Percentiles rank a stretch among this genome's conserved stretches.
phyloP scores from a whole-genome alignment of 2,888 invertebrate species.

The Patella depressa region DNA sequence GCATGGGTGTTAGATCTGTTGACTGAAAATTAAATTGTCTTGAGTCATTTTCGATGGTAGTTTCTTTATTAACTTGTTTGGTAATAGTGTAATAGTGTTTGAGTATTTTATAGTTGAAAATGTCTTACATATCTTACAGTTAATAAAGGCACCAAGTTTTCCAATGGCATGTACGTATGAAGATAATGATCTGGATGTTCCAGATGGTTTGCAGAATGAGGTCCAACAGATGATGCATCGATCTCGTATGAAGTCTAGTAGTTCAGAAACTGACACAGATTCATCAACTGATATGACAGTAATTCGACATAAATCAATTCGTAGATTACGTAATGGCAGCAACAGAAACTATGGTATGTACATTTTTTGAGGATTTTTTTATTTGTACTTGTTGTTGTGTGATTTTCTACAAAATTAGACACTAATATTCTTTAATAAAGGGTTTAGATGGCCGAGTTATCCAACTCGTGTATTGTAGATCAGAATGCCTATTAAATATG shows the following conservation, averaged over 20 bases:
- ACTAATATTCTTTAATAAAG: background rate
- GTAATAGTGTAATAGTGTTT: too few species aligned
- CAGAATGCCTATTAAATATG: too few species aligned
- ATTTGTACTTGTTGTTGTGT: background rate
- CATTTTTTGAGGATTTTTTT: background rate
- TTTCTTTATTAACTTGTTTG: too few species aligned
- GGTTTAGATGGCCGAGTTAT: background rate
- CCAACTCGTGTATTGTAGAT: background rate
- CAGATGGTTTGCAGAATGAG: slow-evolving; percentile 66
- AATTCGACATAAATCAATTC: slow-evolving; percentile 57
- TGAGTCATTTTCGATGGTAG: too few species aligned
- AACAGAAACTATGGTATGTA: slow-evolving; percentile 64
- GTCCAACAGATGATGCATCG: slow-evolving; percentile 61
- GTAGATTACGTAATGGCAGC: slow-evolving; percentile 58
- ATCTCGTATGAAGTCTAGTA: slow-evolving; percentile 60
- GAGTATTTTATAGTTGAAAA: too few species aligned
- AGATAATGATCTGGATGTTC: slow-evolving; percentile 58
- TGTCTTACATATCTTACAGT: slow-evolving; percentile 38
- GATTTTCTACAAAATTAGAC: background rate
- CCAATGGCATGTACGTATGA: slow-evolving; percentile 66
- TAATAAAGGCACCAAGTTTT: slow-evolving; percentile 63
- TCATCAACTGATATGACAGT: slow-evolving; percentile 69
- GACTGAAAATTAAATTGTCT: too few species aligned
- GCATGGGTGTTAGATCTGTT: too few species aligned
- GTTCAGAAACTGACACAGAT: slow-evolving; percentile 69